A percentile compares a stretch with the other conserved stretches of the same genome.
phyloP scores from a whole-genome alignment of 2,797 vertebrate genomes.

The Podarcis lilfordi region DNA sequence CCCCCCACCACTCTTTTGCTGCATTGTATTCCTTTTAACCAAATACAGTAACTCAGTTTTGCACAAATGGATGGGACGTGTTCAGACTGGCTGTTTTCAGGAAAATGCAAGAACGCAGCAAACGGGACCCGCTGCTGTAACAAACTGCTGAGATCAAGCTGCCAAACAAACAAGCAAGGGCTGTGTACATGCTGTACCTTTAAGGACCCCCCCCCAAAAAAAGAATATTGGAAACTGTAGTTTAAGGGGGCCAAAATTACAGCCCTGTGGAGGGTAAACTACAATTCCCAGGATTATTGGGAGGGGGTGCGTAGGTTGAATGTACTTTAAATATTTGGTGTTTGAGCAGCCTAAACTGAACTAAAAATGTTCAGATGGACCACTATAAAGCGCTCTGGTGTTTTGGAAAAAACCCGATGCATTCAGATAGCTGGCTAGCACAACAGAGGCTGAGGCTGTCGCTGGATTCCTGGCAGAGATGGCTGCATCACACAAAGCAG shows the following conservation, averaged over 20 bases:
- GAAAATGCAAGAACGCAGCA: not conserved
- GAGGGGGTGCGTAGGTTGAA: too few relatives aligned
- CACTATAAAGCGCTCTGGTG: slow-evolving; percentile 38
- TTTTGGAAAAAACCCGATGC: slow-evolving; percentile 23
- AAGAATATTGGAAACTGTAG: too few relatives aligned
- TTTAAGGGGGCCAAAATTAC: too few relatives aligned
- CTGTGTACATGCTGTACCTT: too few relatives aligned
- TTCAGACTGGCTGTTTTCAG: slow-evolving; percentile 25
- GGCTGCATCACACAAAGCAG: slow-evolving; percentile 56
- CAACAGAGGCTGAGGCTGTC: slow-evolving; percentile 48
- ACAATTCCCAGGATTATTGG: too few relatives aligned
- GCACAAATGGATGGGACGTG: slow-evolving; percentile 27
- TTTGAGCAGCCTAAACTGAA: not conserved
- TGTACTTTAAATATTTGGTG: too few relatives aligned
- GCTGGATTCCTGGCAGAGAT: slow-evolving; percentile 64
- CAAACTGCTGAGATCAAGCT: slow-evolving; percentile 45
- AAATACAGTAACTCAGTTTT: not conserved
- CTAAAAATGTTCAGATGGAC: slow-evolving; percentile 52
- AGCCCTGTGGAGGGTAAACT: too few relatives aligned
- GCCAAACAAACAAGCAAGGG: not conserved
- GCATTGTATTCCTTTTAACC: too few relatives aligned
- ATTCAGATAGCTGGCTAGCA: slow-evolving; percentile 62
- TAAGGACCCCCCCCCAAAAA: too few relatives aligned
- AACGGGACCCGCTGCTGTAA: slow-evolving; percentile 27
- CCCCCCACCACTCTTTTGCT: not conserved